These are phyloP conservation scores for Galbula dea DNA, from an alignment of 2,113 vertebrate genomes.

Conservation along the genomic window DNA sequence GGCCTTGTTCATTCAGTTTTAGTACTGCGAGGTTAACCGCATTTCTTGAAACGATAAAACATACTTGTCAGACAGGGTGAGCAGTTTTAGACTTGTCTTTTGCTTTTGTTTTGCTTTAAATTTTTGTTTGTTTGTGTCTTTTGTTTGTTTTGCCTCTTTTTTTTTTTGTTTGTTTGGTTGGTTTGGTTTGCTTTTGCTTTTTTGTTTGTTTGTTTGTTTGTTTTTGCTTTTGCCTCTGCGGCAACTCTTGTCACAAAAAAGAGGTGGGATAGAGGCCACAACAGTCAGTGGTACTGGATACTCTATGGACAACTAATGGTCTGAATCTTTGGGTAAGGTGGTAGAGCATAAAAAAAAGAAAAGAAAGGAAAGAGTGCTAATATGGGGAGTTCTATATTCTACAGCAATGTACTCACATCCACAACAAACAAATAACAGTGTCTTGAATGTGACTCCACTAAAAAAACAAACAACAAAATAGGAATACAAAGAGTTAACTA, in stretches of 20 bases:
- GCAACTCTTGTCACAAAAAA: slow-evolving; percentile 78
- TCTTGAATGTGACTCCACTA: slow-evolving; percentile 96
- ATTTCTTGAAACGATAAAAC: slow-evolving; percentile 99
- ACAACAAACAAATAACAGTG: slow-evolving; percentile 97
- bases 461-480: slow-evolving; percentile 94
- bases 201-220: slow-evolving; percentile 71
- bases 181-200: slow-evolving; percentile 70
- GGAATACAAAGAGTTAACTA: slow-evolving; percentile 92
- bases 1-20: slow-evolving; percentile 99
- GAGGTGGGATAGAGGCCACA: slow-evolving; percentile 78
- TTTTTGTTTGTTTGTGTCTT: slow-evolving; percentile 73
- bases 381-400: slow-evolving; percentile 88
- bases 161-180: slow-evolving; percentile 74
- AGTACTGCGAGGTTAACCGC: slow-evolving; percentile 99
- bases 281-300: slow-evolving; percentile 74
- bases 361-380: slow-evolving; percentile 93
- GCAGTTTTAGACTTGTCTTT: slow-evolving; percentile 89
- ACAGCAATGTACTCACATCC: slow-evolving; percentile 95
- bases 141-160: slow-evolving; percentile 63
- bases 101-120: slow-evolving; percentile 77
- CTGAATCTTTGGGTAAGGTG: slow-evolving; percentile 89
- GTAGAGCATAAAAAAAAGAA: slow-evolving; percentile 91
- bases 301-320: slow-evolving; percentile 73
- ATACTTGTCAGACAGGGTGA: slow-evolving; percentile 99
- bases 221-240: slow-evolving; percentile 77